These are phyloP conservation scores for Geopemphigus sp. DNA, from an alignment of 1,140 invertebrate genomes.

Conservation along the genomic window DNA sequence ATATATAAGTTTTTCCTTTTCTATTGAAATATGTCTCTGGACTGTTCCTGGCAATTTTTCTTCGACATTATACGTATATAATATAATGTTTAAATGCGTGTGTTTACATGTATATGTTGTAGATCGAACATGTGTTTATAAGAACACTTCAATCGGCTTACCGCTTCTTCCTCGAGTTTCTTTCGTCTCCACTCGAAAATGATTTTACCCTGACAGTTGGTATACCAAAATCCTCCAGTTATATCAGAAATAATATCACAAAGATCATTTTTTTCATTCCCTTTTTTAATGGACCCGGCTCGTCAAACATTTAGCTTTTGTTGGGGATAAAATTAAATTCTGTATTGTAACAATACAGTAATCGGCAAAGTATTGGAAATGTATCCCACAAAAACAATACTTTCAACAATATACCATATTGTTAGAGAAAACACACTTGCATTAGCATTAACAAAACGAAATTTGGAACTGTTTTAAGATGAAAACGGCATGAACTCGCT, in stretches of 20 bases:
- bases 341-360: not conserved
- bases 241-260: not conserved
- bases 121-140: not conserved
- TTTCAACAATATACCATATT: not conserved
- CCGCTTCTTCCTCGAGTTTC: not conserved
- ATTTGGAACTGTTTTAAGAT: too few species aligned
- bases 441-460: too few species aligned
- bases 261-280: slow-evolving; percentile 18
- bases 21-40: slow-evolving; percentile 44
- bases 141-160: slow-evolving; percentile 47
- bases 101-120: not conserved
- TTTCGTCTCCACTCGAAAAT: not conserved
- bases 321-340: not conserved
- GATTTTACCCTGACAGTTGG: slow-evolving; percentile 31
- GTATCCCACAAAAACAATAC: not conserved
- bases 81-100: not conserved
- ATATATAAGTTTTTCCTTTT: not conserved
- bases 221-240: slow-evolving; percentile 1
- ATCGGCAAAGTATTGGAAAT: slow-evolving; percentile 2
- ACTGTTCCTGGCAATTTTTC: slow-evolving; percentile 34
- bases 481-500: too few species aligned
- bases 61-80: not conserved
- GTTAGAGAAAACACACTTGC: too few species aligned
- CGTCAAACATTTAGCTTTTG: slow-evolving; percentile 1
- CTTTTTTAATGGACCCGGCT: not conserved